phyloP scores from a whole-genome alignment of 2,797 vertebrate species.

The Gobionotothen gibberifrons region DNA sequence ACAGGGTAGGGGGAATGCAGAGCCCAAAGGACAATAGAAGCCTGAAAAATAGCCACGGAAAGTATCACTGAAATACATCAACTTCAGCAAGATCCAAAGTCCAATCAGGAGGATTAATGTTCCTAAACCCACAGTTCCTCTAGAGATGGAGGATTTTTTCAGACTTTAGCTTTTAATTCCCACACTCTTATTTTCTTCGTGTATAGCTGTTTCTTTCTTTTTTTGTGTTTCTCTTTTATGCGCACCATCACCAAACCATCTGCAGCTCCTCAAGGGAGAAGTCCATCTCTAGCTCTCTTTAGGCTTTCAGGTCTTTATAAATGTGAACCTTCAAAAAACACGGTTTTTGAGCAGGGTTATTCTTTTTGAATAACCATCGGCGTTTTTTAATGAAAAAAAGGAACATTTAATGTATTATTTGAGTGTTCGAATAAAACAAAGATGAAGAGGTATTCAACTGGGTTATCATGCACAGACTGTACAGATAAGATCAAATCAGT shows the following conservation, averaged over 20 bases:
- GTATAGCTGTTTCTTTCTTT: constrained; percentile 12
- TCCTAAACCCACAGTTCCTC: background rate
- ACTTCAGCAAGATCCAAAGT: constrained; percentile 12
- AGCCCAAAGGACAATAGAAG: constrained; percentile 89
- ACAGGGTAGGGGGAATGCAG: constrained; percentile 85
- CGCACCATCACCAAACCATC: constrained; percentile 12
- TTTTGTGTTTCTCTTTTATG: constrained; percentile 13
- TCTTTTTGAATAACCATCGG: constrained; percentile 7
- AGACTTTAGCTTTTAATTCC: constrained; percentile 18
- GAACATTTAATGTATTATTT: background rate
- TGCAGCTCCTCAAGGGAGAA: constrained; percentile 7
- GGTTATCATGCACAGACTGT: background rate
- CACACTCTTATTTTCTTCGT: constrained; percentile 7
- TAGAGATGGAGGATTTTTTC: constrained; percentile 30
- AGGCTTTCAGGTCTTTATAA: constrained; percentile 18
- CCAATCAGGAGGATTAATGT: constrained; percentile 25
- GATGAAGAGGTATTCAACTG: background rate
- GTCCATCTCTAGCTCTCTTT: background rate
- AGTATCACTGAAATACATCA: constrained; percentile 22
- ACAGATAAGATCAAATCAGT: constrained; percentile 35
- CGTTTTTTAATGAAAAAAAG: background rate
- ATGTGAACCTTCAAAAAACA: background rate
- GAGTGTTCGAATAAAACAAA: background rate
- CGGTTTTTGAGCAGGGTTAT: background rate
- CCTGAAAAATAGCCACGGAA: constrained; percentile 71